Evolutionary conservation across 2,113 vertebrate species (phyloP), one percentile per base, ranked within the genome.

Genomic region (Connochaetes taurinus): DNA sequence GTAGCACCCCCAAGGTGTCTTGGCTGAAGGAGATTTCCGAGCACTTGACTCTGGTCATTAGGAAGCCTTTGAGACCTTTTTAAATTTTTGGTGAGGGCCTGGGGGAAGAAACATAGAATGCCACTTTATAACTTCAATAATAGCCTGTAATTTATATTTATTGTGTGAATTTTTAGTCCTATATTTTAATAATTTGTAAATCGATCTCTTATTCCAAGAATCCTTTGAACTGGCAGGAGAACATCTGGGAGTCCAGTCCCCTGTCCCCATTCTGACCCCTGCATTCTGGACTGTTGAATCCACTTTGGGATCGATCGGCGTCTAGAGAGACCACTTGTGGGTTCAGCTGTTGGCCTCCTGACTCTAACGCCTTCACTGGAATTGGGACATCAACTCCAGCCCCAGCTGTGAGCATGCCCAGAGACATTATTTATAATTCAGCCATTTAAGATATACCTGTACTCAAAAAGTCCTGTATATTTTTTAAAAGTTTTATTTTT

Each of bases 401-500:
- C 95, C 88, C 93, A 86, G 96, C 96, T 96, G 71, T 91, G 94
- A 98, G 97, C 2, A 47, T 96, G 88, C 96, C 98, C 90, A 97
- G 57, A 97, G 27, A 74, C 43, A 29, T 96, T 31, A 50, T 98
- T 80, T 0, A 3, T 97, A 52, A 98, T 96, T 98, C 97, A 97
- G 97, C 96, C 97, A 97, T 98, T 97, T 96, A 96, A 57, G 78
- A 98, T 67, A 80, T 1, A 29, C 86, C 87, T 97, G 96, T 96
- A 81, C 45, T 84, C 60, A 98, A 86, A 98, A 98, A 98, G 97
- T 93, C 78, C 97, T 95, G 85, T 98, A 98, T 97, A 96, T 95
- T 98, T 98, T 97, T 98, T 82, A 98, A 97, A 97, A 98, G 98
- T 98, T 98, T 98, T 92, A 98, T 98, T 98, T 98, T 86, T 97